These are phyloP conservation scores for Acanthurus tractus DNA, from an alignment of 2,797 vertebrate species.

Conservation along the genomic window DNA sequence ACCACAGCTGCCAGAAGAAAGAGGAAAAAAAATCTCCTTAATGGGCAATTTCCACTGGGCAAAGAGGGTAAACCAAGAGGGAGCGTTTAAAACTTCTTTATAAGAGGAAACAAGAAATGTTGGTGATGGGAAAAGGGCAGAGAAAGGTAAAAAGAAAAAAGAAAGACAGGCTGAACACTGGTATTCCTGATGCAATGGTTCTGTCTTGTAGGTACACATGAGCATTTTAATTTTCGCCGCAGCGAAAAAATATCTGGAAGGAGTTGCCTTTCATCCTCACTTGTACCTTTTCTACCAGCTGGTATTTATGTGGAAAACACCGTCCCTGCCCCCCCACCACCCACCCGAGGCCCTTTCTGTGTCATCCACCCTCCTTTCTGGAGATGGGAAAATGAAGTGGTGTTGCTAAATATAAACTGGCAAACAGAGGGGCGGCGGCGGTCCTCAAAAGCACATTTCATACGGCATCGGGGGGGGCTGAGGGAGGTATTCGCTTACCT, in stretches of 20 bases:
- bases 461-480: constrained; percentile 80
- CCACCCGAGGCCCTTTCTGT: constrained; percentile 52
- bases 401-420: constrained; percentile 92
- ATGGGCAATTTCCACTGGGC: constrained; percentile 84
- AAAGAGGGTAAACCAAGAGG: constrained; percentile 73
- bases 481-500: constrained; percentile 90
- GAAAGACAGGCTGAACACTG: too few relatives aligned
- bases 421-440: constrained; percentile 82
- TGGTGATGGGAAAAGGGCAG: constrained; percentile 74
- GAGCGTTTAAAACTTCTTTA: constrained; percentile 68
- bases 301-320: constrained; percentile 53
- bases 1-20: constrained; percentile 81
- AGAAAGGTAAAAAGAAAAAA: constrained; percentile 46
- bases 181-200: neutral
- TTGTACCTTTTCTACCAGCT: constrained; percentile 61
- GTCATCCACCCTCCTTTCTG: constrained; percentile 60
- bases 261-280: constrained; percentile 47
- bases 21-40: constrained; percentile 69
- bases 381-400: constrained; percentile 62
- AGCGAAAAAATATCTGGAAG: constrained; percentile 23
- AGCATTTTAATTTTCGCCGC: neutral
- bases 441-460: constrained; percentile 91
- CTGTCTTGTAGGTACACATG: neutral
- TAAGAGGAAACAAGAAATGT: constrained; percentile 13
- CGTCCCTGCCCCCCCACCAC: neutral